Percentiles rank a stretch among this genome's conserved stretches.
Evolutionary conservation across 1,140 invertebrate species (phyloP).

Genomic region (Cepaea nemoralis): DNA sequence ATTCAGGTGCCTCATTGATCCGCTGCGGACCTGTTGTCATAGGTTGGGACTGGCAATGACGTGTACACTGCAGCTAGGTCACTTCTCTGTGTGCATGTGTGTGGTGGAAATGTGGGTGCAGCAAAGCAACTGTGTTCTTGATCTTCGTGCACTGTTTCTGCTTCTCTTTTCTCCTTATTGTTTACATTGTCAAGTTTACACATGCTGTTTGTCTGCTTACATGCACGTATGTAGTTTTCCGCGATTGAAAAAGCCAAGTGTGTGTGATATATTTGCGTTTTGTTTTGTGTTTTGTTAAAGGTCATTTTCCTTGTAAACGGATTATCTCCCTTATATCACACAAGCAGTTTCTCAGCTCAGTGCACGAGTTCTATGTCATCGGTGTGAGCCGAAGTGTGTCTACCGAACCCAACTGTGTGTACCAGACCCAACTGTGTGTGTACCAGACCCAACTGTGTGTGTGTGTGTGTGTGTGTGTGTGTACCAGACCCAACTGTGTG

Average conservation of each 20-base stretch:
- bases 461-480: constrained; percentile 8
- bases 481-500: background rate
- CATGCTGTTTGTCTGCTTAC: background rate
- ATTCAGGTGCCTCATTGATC: background rate
- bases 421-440: too few relatives aligned
- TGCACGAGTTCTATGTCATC: background rate
- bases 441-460: background rate
- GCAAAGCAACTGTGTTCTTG: background rate
- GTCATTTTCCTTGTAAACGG: background rate
- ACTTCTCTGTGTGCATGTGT: background rate
- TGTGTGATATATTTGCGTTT: background rate
- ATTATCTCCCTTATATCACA: too few relatives aligned
- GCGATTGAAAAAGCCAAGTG: background rate
- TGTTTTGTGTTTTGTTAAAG: background rate
- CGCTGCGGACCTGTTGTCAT: background rate
- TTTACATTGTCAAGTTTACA: too few relatives aligned
- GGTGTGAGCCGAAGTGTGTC: background rate
- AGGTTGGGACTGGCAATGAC: background rate
- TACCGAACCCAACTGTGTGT: too few relatives aligned
- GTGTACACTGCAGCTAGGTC: background rate
- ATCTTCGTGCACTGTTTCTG: background rate
- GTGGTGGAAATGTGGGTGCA: background rate
- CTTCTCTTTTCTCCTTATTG: background rate
- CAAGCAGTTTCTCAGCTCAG: background rate
- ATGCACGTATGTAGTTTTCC: background rate